These are phyloP conservation scores for Pygmarrhopalites habei DNA, from an alignment of 1,140 invertebrate species.

Conservation along the genomic window DNA sequence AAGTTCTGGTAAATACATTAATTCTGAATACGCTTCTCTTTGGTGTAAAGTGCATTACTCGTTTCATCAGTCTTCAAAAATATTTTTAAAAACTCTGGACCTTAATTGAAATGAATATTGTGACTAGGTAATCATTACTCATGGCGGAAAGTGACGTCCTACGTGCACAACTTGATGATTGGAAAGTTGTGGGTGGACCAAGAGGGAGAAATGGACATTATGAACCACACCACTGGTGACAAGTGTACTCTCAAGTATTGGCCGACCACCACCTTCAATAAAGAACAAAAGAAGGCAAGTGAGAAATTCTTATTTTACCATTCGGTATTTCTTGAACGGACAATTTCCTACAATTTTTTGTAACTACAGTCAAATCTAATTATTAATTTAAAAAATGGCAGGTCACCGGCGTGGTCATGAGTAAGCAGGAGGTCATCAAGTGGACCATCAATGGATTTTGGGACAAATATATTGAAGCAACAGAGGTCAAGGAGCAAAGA, in stretches of 20 bases:
- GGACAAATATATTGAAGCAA: constrained; percentile 10
- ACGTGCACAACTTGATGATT: constrained; percentile 61
- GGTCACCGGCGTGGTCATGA: constrained; percentile 57
- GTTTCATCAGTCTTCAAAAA: not conserved
- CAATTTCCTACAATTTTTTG: too few relatives aligned
- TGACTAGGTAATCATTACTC: constrained; percentile 51
- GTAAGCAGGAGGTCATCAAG: constrained; percentile 48
- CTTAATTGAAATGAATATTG: not conserved
- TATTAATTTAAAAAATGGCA: constrained; percentile 39
- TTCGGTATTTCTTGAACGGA: too few relatives aligned
- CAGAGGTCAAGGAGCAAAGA: not conserved
- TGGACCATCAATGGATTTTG: constrained; percentile 52
- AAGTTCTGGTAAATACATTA: not conserved
- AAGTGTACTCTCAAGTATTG: constrained; percentile 23
- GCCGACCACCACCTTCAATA: not conserved
- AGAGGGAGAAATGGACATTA: constrained; percentile 60
- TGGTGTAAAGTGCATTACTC: not conserved
- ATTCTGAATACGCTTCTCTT: not conserved
- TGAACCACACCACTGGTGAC: constrained; percentile 47
- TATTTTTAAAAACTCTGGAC: not conserved
- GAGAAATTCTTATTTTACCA: not conserved
- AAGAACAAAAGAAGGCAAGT: constrained; percentile 5
- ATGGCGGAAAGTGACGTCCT: constrained; percentile 60
- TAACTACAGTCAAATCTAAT: too few relatives aligned
- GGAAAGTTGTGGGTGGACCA: constrained; percentile 62